Conservation (phyloP, 2,888 invertebrate species). For the Epirrita christyi region DNA sequence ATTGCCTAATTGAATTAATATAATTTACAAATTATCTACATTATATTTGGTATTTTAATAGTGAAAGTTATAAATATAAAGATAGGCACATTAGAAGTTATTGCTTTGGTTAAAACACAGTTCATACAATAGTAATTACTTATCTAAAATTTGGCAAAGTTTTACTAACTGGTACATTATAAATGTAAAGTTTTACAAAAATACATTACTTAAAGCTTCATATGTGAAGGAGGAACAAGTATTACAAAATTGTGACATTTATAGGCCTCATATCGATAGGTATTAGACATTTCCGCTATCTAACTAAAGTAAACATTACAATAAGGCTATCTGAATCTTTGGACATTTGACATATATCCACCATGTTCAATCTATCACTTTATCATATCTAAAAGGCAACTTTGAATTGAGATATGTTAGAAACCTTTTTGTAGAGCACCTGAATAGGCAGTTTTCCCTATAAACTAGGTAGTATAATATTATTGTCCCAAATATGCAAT, state of each 20-base stretch:
- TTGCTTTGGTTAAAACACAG: slow-evolving; percentile 83
- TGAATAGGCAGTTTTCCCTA: slow-evolving; percentile 72
- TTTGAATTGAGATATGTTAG: slow-evolving; percentile 81
- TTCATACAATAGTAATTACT: slow-evolving; percentile 71
- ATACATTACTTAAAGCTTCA: slow-evolving; percentile 72
- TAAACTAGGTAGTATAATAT: slow-evolving; percentile 48
- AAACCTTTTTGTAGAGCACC: slow-evolving; percentile 80
- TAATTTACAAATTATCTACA: slow-evolving; percentile 53
- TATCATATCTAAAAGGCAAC: slow-evolving; percentile 84
- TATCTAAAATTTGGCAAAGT: slow-evolving; percentile 81
- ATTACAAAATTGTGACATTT: slow-evolving; percentile 56
- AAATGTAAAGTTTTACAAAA: slow-evolving; percentile 69
- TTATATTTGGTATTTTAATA: slow-evolving; percentile 71
- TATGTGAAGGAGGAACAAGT: slow-evolving; percentile 66
- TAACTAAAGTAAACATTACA: slow-evolving; percentile 76
- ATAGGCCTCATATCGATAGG: slow-evolving; percentile 64
- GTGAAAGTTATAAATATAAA: slow-evolving; percentile 61
- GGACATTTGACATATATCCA: slow-evolving; percentile 74
- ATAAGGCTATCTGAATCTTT: slow-evolving; percentile 71
- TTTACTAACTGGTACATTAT: slow-evolving; percentile 61
- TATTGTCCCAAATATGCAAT: slow-evolving; percentile 73
- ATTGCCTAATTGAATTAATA: slow-evolving; percentile 16
- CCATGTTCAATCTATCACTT: slow-evolving; percentile 71
- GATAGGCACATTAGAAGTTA: slow-evolving; percentile 79
- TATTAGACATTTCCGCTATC: slow-evolving; percentile 52